Conservation (phyloP, 2,797 vertebrate genomes). For the Poeciliopsis presidionis region DNA sequence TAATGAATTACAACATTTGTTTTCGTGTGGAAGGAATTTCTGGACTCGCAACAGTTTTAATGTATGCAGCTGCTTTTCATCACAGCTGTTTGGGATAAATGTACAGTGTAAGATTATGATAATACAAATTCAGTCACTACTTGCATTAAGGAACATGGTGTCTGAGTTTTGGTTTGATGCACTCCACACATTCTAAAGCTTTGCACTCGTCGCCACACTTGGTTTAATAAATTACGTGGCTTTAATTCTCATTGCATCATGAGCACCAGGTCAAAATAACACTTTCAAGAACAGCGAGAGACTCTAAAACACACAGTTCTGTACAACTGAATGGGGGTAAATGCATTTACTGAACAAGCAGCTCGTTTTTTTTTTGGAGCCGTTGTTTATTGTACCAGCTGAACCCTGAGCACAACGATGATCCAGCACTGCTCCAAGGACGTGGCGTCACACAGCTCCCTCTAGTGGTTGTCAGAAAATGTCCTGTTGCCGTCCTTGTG, state of each 20-base stretch:
- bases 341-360: constrained; percentile 48
- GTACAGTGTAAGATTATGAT: constrained; percentile 29
- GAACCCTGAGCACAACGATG: constrained; percentile 29
- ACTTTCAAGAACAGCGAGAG: constrained; percentile 29
- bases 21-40: not conserved
- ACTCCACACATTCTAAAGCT: constrained; percentile 7
- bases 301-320: constrained; percentile 12
- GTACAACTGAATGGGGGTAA: constrained; percentile 41
- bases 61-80: constrained; percentile 4
- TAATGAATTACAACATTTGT: not conserved
- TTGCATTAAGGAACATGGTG: not conserved
- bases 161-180: constrained; percentile 21
- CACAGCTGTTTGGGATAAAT: constrained; percentile 9
- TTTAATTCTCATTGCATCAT: constrained; percentile 24
- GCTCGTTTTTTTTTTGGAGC: constrained; percentile 35
- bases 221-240: constrained; percentile 37
- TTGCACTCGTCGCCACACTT: constrained; percentile 11
- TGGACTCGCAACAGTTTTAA: constrained; percentile 16
- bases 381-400: constrained; percentile 37
- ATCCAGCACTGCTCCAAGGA: constrained; percentile 36
- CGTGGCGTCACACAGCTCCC: constrained; percentile 37
- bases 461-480: constrained; percentile 77
- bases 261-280: constrained; percentile 48
- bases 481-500: constrained; percentile 26
- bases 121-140: constrained; percentile 14